Conservation (phyloP, 2,797 vertebrate genomes). For the Schizopygopsis pylzovi region DNA sequence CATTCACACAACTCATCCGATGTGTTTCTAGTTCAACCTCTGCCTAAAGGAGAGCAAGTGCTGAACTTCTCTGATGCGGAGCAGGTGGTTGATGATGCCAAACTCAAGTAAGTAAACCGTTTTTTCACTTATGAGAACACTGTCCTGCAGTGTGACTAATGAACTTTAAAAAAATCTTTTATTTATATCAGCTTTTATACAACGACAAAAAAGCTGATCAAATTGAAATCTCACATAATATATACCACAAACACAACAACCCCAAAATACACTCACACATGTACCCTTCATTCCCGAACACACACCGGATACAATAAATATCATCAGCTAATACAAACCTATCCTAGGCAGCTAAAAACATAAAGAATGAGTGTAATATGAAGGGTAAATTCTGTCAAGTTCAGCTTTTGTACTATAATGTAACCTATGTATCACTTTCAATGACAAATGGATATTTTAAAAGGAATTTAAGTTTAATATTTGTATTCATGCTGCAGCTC, state of each 20-base stretch:
- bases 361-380: no score
- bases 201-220: background rate
- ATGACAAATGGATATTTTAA: background rate
- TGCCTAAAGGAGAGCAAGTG: slow-evolving; percentile 96
- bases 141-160: background rate
- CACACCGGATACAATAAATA: no score
- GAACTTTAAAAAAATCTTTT: background rate
- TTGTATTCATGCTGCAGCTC: background rate
- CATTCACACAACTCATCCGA: background rate
- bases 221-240: no score
- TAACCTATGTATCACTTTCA: background rate
- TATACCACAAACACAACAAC: no score
- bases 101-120: slow-evolving; percentile 85
- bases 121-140: background rate
- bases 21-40: slow-evolving; percentile 87
- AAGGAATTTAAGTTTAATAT: background rate
- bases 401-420: background rate
- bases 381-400: background rate
- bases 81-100: slow-evolving; percentile 93
- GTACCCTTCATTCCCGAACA: background rate
- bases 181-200: background rate
- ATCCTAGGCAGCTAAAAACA: no score
- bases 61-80: slow-evolving; percentile 96
- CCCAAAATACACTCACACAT: no score
- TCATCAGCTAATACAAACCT: no score